Evolutionary conservation across 2,797 vertebrate species (phyloP).

Genomic region (Podarcis siculus): DNA sequence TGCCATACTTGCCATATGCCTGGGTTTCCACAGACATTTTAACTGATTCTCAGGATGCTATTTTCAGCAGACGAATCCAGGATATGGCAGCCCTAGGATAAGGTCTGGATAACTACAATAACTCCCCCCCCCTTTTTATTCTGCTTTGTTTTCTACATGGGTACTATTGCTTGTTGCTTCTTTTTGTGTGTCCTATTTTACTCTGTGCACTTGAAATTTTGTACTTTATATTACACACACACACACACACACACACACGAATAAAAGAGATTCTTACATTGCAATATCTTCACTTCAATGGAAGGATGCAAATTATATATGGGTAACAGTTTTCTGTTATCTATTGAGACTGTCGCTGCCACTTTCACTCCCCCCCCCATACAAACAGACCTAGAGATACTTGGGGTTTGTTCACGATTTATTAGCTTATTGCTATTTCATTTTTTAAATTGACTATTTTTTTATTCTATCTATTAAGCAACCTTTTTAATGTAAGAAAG

Average conservation of each 20-base stretch:
- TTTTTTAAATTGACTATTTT: background rate
- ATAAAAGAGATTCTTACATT: background rate
- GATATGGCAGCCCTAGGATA: no score
- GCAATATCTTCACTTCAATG: background rate
- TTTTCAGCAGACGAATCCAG: no score
- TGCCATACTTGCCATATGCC: no score
- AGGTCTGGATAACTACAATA: no score
- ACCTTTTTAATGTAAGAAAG: background rate
- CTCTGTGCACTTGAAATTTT: no score
- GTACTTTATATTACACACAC: no score
- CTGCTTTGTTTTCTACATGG: no score
- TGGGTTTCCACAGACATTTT: no score
- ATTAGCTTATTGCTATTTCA: background rate
- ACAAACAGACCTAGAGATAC: background rate
- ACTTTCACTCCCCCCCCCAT: background rate
- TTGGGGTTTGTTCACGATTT: background rate
- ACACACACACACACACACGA: background rate
- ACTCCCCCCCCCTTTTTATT: no score
- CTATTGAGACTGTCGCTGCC: background rate
- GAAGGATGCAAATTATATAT: background rate
- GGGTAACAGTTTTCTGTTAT: background rate
- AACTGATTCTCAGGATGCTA: no score
- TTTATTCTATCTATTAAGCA: background rate
- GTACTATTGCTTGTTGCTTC: no score
- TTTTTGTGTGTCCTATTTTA: no score